These are phyloP conservation scores for Onychorhynchus coronatus DNA, from an alignment of 2,113 vertebrate species.

Conservation along the genomic window DNA sequence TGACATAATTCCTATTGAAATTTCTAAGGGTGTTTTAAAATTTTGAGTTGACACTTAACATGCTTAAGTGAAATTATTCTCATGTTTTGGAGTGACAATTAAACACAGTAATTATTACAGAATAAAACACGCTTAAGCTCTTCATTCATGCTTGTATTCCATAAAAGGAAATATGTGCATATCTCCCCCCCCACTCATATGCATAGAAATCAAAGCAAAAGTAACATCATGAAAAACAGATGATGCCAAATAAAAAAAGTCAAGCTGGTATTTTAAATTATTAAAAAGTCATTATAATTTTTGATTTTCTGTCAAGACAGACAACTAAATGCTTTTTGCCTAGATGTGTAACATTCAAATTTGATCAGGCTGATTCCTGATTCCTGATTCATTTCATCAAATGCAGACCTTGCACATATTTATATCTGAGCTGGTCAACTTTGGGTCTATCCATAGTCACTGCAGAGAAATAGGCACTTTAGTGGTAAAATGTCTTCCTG, in stretches of 20 bases:
- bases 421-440: background rate
- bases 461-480: background rate
- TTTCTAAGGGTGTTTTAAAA: background rate
- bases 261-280: background rate
- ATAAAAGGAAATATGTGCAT: fast-evolving
- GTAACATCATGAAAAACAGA: background rate
- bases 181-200: background rate
- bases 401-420: background rate
- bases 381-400: background rate
- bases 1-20: background rate
- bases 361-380: background rate
- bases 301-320: background rate
- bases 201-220: background rate
- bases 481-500: background rate
- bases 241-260: background rate
- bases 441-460: background rate
- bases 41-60: background rate
- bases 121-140: background rate
- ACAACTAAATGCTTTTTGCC: background rate
- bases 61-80: background rate
- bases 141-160: background rate
- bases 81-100: background rate
- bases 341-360: background rate
- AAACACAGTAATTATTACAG: background rate
- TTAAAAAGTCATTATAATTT: background rate